phyloP scores from a whole-genome alignment of 2,113 vertebrate genomes.

The Myrmecophaga tridactyla region DNA sequence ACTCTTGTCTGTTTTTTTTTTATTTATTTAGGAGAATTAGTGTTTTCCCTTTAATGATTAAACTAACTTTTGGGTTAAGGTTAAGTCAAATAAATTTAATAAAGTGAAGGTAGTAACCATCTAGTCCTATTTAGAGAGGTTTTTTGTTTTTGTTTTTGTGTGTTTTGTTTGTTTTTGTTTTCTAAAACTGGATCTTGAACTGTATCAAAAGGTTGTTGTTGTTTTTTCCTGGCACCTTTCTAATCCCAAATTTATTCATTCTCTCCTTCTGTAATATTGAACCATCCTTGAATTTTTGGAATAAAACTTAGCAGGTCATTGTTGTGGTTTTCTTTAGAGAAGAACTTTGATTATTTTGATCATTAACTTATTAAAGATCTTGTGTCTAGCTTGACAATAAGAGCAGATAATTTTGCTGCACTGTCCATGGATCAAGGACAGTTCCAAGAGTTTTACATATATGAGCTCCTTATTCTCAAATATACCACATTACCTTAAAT shows the following conservation, averaged over 20 bases:
- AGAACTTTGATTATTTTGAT: not conserved
- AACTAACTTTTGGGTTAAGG: not conserved
- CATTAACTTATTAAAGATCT: not conserved
- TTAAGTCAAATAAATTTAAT: not conserved
- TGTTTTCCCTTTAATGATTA: not conserved
- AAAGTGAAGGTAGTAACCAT: not conserved
- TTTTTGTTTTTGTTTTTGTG: not conserved
- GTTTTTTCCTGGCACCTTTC: not conserved
- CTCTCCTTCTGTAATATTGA: not conserved
- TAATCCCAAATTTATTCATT: not conserved
- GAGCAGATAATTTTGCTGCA: not conserved
- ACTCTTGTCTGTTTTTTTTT: not conserved
- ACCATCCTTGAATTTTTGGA: not conserved
- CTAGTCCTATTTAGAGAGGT: not conserved
- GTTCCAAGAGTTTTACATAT: rapidly evolving
- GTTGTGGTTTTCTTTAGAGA: not conserved
- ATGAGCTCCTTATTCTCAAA: too few species aligned
- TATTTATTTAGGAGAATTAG: not conserved
- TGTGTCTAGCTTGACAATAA: not conserved
- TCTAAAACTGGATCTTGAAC: not conserved
- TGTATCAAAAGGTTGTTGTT: not conserved
- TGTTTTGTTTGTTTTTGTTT: not conserved
- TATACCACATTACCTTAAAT: not conserved
- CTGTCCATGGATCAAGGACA: rapidly evolving
- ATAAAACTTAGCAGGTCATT: not conserved